Base-by-base conservation (phyloP, 2,797 vertebrate genomes). In the Sandelia bainsii region DNA sequence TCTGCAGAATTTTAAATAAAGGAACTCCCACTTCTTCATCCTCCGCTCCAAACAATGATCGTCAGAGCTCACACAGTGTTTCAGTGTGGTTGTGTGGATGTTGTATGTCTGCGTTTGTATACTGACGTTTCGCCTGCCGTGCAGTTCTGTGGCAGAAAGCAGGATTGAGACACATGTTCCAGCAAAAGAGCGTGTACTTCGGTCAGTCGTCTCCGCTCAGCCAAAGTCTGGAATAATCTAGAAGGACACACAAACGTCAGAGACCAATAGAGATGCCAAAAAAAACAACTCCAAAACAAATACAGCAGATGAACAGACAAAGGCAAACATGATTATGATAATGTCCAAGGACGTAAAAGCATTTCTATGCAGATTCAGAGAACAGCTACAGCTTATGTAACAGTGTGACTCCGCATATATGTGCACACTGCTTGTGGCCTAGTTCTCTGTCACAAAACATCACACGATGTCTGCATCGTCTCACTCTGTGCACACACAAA, bases 121-220 rank as follows among this genome's bases (percentile, higher is more conserved):
- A 78, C 91, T 88, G 40, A 94, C 93, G 39, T 83, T 51, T 34
- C 19, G 20, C 64, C 64, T 2, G 25, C 53, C 1, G 73, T 75
- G 79, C 95, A 96, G 81, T 87, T 78, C 29, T 49, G 34, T 0
- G 51, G 59, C 95, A 86, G 66, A 81, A 97, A 97, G 81, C 96
- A 97, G 69, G 84, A 90, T 0, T 0, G 77, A 32, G 95, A 82
- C 1, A 97, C 64, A 0, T 12, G 75, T 32, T 90, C 66, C 52
- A 91, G 87, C 62, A 97, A 87, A 4, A 89, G 27, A 2, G 62
- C 19, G 52, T 89, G 62, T 0, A 77, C 64, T 0, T 40, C 40
- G 1, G 63, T 90, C 58, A 82, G 72, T 14, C 74, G 58, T 39
- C 54, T 87, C 0, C 5, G 79, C 57, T 72, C 71, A 27, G 51